Base-by-base conservation (phyloP, 1,140 invertebrate genomes). In the Phymorhynchus buccinoides region DNA sequence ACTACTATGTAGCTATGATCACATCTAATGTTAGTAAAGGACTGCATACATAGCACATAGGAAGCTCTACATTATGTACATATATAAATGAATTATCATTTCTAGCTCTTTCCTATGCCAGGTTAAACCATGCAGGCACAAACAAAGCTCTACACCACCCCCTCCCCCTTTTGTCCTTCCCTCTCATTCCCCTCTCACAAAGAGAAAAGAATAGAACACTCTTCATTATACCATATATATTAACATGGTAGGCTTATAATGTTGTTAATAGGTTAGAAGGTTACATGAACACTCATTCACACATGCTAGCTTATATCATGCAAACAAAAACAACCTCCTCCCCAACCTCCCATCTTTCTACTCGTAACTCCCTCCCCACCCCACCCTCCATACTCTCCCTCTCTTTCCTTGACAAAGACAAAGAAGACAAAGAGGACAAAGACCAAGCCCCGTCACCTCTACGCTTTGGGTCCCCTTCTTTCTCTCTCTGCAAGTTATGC, bases 381-480 rank as follows among this genome's bases (percentile, higher is more conserved):
- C n/a, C n/a, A n/a, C 56, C 7, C 22, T 27, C 56, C 7, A 0
- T 4, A 22, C 6, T 27, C 56, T 27, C 56, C 56, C 22, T 27
- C 56, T 27, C 12, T 27, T 9, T 27, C 56, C 56, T 62, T 62
- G 0, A 16, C n/a, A 9, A 62, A 62, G 22, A 27, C 22, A 62
- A 27, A 22, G 14, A 62, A 62, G 56, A 62, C 16, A 73, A 41
- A 71, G 9, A 75, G 22, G 32, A 16, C 1, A 9, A 52, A 84
- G 22, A 73, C 18, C 18, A 83, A 87, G 79, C 83, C 75, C 91
- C 88, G 85, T 92, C 91, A 91, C 91, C 91, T 91, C 88, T 84
- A 78, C 86, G 88, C 73, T 81, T 84, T n/a, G 84, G 66, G 56
- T 88, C 79, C 71, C 87, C 86, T 80, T 89, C 85, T 37, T 89